Evolutionary conservation across 2,888 invertebrate genomes (phyloP).

Genomic region (Sphinx pinastri): DNA sequence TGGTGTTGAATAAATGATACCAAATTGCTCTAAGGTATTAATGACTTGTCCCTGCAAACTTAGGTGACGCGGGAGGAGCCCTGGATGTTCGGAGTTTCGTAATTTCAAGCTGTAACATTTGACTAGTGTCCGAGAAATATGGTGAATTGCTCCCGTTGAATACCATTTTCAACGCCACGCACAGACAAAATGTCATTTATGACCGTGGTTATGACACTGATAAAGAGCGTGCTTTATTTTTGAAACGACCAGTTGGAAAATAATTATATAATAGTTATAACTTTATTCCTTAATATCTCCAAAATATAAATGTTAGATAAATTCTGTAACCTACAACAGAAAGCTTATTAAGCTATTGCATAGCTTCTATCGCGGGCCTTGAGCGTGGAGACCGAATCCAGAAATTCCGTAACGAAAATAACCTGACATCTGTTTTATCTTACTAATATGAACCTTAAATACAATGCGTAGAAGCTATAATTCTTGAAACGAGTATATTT

Average conservation of each 20-base stretch:
- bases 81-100: conserved; percentile 12
- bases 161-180: background rate
- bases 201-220: background rate
- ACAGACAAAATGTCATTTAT: background rate
- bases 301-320: no score
- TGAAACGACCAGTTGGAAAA: background rate
- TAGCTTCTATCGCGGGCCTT: no score
- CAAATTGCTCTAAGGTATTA: conserved; percentile 68
- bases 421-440: no score
- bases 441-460: no score
- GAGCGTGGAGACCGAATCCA: no score
- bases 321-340: no score
- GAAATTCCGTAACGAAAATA: no score
- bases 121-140: background rate
- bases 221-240: background rate
- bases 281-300: no score
- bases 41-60: conserved; percentile 59
- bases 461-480: no score
- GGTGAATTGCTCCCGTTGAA: background rate
- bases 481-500: no score
- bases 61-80: conserved; percentile 29
- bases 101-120: conserved; percentile 5
- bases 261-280: no score
- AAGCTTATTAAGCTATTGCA: no score
- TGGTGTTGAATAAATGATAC: conserved; percentile 78